Conservation (phyloP, 2,797 vertebrate species). For the Leptodactylus fallax region DNA sequence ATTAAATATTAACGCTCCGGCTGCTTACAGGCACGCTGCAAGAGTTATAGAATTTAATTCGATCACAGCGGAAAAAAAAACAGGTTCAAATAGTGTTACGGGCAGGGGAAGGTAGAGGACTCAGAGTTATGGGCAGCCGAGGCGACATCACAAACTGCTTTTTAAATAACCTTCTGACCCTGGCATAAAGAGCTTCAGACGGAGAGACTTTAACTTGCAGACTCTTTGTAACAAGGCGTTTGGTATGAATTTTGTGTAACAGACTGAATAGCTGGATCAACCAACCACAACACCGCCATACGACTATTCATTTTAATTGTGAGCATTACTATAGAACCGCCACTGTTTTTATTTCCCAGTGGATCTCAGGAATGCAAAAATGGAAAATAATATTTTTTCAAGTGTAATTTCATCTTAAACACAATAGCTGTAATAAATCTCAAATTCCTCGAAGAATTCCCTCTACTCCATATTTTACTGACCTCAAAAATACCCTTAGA, state of each 20-base stretch:
- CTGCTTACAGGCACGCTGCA: slow-evolving; percentile 75
- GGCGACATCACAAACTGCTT: slow-evolving; percentile 60
- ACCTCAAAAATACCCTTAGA: neutral
- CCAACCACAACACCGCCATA: neutral
- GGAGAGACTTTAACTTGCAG: slow-evolving; percentile 42
- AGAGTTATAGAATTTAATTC: slow-evolving; percentile 80
- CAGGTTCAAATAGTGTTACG: slow-evolving; percentile 62
- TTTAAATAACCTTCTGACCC: slow-evolving; percentile 61
- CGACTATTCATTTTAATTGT: slow-evolving; percentile 31
- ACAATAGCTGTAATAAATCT: slow-evolving; percentile 26
- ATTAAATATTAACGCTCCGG: slow-evolving; percentile 77
- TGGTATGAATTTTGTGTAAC: slow-evolving; percentile 3
- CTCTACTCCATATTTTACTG: neutral
- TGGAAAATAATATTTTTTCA: slow-evolving; percentile 42
- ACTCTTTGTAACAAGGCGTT: slow-evolving; percentile 24
- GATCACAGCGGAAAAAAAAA: slow-evolving; percentile 59
- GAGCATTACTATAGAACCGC: slow-evolving; percentile 5
- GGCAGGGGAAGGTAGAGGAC: slow-evolving; percentile 55
- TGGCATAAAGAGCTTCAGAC: slow-evolving; percentile 12
- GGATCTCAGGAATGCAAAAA: slow-evolving; percentile 24
- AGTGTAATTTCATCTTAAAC: slow-evolving; percentile 29
- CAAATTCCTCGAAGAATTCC: neutral
- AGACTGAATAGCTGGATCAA: neutral
- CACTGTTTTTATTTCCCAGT: slow-evolving; percentile 32
- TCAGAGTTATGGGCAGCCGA: slow-evolving; percentile 51